Base-by-base conservation (phyloP, 2,797 vertebrate genomes). In the Anguilla obscura region DNA sequence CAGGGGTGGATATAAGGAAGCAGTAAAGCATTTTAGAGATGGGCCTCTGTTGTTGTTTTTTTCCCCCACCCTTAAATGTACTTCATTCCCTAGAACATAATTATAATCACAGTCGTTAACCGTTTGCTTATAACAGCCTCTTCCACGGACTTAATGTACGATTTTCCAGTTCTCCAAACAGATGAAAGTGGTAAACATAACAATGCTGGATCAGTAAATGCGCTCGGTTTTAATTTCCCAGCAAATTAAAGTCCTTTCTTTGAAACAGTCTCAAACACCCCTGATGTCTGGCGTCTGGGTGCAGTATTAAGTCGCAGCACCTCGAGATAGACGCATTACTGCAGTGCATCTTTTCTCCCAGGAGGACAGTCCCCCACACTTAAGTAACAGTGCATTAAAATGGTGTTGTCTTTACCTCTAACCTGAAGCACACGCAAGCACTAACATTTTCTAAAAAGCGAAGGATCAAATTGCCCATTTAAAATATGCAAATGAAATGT, bases 391-490 rank as follows among this genome's bases (percentile, higher is more conserved):
- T 91, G 93, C 93, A 93, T 94, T 92, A 89, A 94, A 93, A 93
- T 91, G 1, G 66, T 24, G 21, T 33, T 71, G n/a, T 30, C 69
- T 33, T 71, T 18, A 71, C 90, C 60, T 21, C 79, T 54, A 91
- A 88, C 90, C 90, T 92, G 87, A 52, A 91, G 93, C 94, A 94
- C 94, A 91, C 92, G 93, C 94, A 95, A 76, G 12, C 33, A 0
- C 71, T 76, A 10, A 33, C 33, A 2, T 76, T 94, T 92, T 88
- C 91, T 87, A 80, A 91, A 36, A 90, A 91, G 91, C 90, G 90
- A 89, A 90, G 91, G 90, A 93, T 93, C 92, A 93, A 95, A 93
- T 93, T 94, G 91, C 92, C 89, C 93, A 92, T 93, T 92, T 89
- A 36, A 56, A 56, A 56, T 56, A 56, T 56, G 54, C 12, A 1